Evolutionary conservation across 2,113 vertebrate species (phyloP).

Genomic region (Glaucomys volans): DNA sequence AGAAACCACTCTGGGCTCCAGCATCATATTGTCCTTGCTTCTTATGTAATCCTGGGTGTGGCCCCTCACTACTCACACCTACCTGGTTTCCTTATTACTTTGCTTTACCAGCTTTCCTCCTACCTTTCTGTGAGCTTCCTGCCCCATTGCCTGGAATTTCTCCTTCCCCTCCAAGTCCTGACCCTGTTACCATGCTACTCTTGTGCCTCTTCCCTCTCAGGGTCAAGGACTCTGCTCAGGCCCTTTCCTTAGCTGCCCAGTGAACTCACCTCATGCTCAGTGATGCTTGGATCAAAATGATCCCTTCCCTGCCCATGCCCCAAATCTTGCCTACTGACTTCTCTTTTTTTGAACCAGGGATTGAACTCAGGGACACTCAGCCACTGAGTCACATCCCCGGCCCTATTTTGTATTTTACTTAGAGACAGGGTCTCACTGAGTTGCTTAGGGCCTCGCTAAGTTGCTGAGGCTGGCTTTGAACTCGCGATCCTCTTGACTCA

Average conservation of each 20-base stretch:
- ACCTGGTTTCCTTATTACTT: not conserved
- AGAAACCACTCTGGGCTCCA: not conserved
- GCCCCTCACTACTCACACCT: not conserved
- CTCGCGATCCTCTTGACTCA: too few species aligned
- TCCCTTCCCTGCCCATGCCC: not conserved
- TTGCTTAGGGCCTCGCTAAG: too few species aligned
- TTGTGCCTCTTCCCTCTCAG: not conserved
- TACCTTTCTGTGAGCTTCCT: conserved; percentile 10
- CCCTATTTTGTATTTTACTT: too few species aligned
- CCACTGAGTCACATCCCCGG: too few species aligned
- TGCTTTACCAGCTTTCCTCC: not conserved
- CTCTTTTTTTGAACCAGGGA: too few species aligned
- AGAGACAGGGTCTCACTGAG: too few species aligned
- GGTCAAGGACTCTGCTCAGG: not conserved
- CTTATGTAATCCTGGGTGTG: not conserved
- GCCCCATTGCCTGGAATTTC: not conserved
- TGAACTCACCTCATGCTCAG: not conserved
- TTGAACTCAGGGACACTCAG: too few species aligned
- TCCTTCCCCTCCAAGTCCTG: not conserved
- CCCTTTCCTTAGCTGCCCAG: not conserved
- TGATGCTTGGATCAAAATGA: not conserved
- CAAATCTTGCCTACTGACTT: not conserved
- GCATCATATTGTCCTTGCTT: not conserved
- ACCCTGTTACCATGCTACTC: not conserved
- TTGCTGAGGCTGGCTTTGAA: too few species aligned